Base-by-base conservation (phyloP, 2,888 invertebrate genomes). In the Odontocolon sp. region DNA sequence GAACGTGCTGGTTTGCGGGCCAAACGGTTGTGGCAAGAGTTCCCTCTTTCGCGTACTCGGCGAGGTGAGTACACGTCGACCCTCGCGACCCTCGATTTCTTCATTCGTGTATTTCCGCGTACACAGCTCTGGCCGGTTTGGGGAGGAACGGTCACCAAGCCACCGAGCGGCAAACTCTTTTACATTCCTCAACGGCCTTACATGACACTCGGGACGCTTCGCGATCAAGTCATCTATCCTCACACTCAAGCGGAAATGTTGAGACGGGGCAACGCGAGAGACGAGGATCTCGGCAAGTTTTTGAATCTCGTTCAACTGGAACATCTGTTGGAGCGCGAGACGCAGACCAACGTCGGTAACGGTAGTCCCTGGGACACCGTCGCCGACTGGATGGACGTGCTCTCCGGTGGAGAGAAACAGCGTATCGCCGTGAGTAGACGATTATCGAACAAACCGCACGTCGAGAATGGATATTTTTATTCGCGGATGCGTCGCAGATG, bases 401-500 rank as follows among this genome's bases (percentile, higher is more conserved):
- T 99, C 3, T 98, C 97, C 33, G 99, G 99, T 0, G 99, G 99
- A 9, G 99, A 99, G 92, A 99, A 99, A 88, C 99, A 99, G 91
- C 92, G 99, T 87, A 95, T 99, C 84, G 99, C 99, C 57, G 95
- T 96, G 87, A 92, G 76, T 77, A 14, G 26, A n/a, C n/a, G n/a
- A n/a, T n/a, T n/a, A n/a, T n/a, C n/a, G 52, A 9, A 57, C n/a
- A n/a, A n/a, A n/a, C n/a, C n/a, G n/a, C n/a, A n/a, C n/a, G n/a
- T n/a, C n/a, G n/a, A n/a, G n/a, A n/a, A n/a, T n/a, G n/a, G n/a
- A n/a, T n/a, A n/a, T 40, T 40, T 18, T 18, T 1, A 4, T 8
- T 18, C n/a, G n/a, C n/a, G n/a, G n/a, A n/a, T n/a, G n/a, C n/a
- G n/a, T 77, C 75, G 0, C 87, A 96, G 93, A 99, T 99, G 99